Evolutionary conservation across 2,888 invertebrate species (phyloP).

Genomic region (Drosophila greeni): DNA sequence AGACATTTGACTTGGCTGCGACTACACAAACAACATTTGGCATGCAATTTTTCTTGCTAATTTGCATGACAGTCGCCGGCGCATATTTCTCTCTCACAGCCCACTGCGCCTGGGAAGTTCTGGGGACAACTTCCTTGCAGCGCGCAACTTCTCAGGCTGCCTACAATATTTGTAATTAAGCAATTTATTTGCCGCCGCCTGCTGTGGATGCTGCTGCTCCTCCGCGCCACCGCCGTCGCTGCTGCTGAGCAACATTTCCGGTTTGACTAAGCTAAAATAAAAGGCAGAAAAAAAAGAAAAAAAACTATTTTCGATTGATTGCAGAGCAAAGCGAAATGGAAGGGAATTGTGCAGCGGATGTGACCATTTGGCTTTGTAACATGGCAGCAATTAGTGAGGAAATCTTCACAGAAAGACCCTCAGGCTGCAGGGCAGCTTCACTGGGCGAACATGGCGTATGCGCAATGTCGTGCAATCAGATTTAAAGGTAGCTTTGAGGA

Average conservation of each 20-base stretch:
- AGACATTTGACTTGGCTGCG: conserved; percentile 67
- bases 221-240: not conserved
- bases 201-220: conserved; percentile 15
- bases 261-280: conserved; percentile 36
- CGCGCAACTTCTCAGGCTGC: conserved; percentile 37
- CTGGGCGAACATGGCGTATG: conserved; percentile 40
- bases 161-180: conserved; percentile 66
- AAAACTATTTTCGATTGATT: conserved; percentile 57
- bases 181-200: conserved; percentile 60
- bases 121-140: conserved; percentile 50
- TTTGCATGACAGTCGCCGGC: conserved; percentile 61
- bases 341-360: conserved; percentile 53
- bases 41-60: conserved; percentile 66
- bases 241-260: conserved; percentile 62
- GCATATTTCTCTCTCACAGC: conserved; percentile 38
- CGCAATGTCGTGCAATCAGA: conserved; percentile 33
- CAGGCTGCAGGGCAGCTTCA: conserved; percentile 3
- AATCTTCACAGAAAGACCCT: conserved; percentile 21
- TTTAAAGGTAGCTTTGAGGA: not conserved
- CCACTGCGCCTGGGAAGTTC: conserved; percentile 40
- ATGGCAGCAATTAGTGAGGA: conserved; percentile 57
- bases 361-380: conserved; percentile 50
- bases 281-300: conserved; percentile 11
- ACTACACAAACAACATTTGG: conserved; percentile 59
- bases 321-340: conserved; percentile 29